Evolutionary conservation across 2,888 invertebrate species (phyloP).

Genomic region (Nomada fabriciana): DNA sequence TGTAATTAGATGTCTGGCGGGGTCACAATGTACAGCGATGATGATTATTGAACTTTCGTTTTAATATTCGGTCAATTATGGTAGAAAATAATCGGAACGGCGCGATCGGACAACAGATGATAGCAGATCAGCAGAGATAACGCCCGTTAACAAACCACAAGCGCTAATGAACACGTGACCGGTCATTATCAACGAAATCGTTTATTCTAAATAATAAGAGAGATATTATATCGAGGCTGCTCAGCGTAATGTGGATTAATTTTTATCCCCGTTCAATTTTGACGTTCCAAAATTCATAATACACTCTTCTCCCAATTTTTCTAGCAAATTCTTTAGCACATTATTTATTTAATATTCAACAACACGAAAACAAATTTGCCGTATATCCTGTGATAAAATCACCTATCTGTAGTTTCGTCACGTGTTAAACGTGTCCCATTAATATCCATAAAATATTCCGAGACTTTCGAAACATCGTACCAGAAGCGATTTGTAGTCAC

Average conservation of each 20-base stretch:
- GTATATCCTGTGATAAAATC: neutral
- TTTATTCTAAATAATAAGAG: constrained; percentile 15
- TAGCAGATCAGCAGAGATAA: constrained; percentile 26
- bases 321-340: neutral
- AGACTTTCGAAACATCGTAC: neutral
- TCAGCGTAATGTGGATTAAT: neutral
- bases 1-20: neutral
- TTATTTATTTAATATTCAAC: neutral
- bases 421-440: neutral
- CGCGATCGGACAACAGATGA: neutral
- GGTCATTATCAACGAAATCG: neutral
- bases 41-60: constrained; percentile 22
- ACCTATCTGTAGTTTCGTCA: neutral
- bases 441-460: constrained; percentile 29
- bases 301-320: neutral
- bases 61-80: constrained; percentile 32
- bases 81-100: constrained; percentile 7
- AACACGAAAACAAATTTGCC: neutral
- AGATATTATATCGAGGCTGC: neutral
- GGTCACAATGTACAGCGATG: too few relatives aligned
- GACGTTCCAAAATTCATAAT: neutral
- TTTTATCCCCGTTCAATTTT: neutral
- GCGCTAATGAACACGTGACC: constrained; percentile 19
- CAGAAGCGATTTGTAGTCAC: constrained; percentile 42
- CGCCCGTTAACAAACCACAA: constrained; percentile 22